phyloP scores from a whole-genome alignment of 2,888 invertebrate species.

The Drosophila colorata region DNA sequence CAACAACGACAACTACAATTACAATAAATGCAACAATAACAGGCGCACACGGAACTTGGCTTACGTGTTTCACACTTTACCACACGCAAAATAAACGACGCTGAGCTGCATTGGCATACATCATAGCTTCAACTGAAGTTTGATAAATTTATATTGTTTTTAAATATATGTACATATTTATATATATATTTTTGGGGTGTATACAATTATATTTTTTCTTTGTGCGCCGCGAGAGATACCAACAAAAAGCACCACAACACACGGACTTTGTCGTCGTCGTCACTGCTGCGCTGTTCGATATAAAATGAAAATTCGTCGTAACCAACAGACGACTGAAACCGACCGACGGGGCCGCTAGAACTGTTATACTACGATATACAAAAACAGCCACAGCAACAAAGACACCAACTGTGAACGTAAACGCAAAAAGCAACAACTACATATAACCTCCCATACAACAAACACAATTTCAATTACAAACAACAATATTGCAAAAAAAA shows the following conservation, averaged over 20 bases:
- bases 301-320: conserved; percentile 78
- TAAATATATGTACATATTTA: conserved; percentile 6
- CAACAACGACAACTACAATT: conserved; percentile 14
- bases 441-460: conserved; percentile 45
- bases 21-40: conserved; percentile 28
- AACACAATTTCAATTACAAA: conserved; percentile 52
- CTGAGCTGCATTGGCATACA: conserved; percentile 43
- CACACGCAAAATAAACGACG: conserved; percentile 38
- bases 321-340: conserved; percentile 60
- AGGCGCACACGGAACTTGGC: conserved; percentile 47
- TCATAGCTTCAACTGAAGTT: conserved; percentile 21
- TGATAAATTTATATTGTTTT: conserved; percentile 1
- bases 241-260: conserved; percentile 59
- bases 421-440: conserved; percentile 47
- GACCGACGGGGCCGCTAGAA: conserved; percentile 51
- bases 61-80: conserved; percentile 60
- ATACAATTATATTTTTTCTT: conserved; percentile 50
- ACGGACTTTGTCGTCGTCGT: conserved; percentile 50
- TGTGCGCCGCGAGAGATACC: conserved; percentile 64
- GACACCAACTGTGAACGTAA: conserved; percentile 39
- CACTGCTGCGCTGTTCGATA: conserved; percentile 75
- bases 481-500: conserved; percentile 35
- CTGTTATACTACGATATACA: conserved; percentile 76
- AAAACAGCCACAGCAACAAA: conserved; percentile 52
- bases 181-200: conserved; percentile 44